Evolutionary conservation across 2,797 vertebrate genomes (phyloP).

Genomic region (Tokudaia muenninki): DNA sequence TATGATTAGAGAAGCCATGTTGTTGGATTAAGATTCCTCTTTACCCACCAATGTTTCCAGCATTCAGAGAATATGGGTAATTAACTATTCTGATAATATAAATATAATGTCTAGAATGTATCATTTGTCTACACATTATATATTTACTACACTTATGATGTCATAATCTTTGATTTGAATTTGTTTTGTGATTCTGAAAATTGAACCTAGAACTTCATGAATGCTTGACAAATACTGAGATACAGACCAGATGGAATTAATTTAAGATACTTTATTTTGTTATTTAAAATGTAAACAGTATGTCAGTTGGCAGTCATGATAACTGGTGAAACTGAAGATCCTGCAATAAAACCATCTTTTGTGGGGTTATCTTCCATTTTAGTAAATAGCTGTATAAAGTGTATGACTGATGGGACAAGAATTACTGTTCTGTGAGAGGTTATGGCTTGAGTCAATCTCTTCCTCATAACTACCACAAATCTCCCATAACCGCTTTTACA

Average conservation of each 20-base stretch:
- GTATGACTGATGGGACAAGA: neutral
- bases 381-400: neutral
- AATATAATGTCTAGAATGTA: neutral
- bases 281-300: conserved; percentile 39
- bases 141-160: neutral
- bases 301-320: neutral
- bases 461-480: neutral
- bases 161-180: neutral
- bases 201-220: neutral
- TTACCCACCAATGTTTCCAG: neutral
- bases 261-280: neutral
- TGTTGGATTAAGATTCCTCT: too few relatives aligned
- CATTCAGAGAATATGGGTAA: neutral
- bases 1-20: too few relatives aligned
- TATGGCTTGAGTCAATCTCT: neutral
- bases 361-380: neutral
- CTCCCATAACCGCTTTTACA: neutral
- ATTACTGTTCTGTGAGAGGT: neutral
- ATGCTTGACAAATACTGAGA: neutral
- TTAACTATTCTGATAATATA: conserved; percentile 2
- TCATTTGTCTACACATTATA: neutral
- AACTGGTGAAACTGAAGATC: neutral
- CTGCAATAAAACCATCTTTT: neutral
- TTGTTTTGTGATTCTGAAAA: neutral
- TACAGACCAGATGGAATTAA: neutral